phyloP scores from a whole-genome alignment of 2,797 vertebrate species.

The Enteromius thamalakanensis region DNA sequence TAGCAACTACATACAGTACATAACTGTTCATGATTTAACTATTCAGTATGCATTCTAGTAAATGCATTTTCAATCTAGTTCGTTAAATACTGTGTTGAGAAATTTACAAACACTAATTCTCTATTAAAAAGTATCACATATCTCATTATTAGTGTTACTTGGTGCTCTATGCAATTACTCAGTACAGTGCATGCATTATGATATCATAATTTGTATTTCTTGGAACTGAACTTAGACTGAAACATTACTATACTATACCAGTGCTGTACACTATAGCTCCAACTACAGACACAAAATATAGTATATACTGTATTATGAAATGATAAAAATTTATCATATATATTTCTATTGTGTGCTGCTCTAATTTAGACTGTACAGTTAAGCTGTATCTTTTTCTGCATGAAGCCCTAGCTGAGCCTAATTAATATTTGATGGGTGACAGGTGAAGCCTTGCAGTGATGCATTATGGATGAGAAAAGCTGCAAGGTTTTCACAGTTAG shows the following conservation, averaged over 20 bases:
- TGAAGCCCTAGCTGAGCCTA: constrained; percentile 39
- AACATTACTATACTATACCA: neutral
- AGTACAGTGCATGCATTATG: neutral
- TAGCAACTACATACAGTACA: neutral
- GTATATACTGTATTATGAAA: neutral
- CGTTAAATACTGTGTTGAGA: neutral
- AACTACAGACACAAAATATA: neutral
- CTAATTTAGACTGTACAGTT: constrained; percentile 4
- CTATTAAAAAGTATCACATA: neutral
- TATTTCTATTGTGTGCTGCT: neutral
- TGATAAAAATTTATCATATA: neutral
- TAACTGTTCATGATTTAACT: neutral
- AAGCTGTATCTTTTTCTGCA: constrained; percentile 23
- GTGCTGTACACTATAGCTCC: neutral
- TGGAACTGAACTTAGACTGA: neutral
- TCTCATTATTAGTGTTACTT: neutral
- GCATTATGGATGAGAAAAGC: constrained; percentile 74
- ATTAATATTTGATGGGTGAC: constrained; percentile 73
- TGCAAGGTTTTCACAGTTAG: constrained; percentile 68
- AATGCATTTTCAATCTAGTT: neutral
- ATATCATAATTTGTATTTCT: neutral
- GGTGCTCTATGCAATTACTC: neutral
- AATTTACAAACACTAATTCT: neutral
- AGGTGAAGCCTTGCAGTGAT: constrained; percentile 65
- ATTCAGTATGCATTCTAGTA: neutral